Evolutionary conservation across 2,113 vertebrate genomes (phyloP).

Genomic region (Arizona elegans): DNA sequence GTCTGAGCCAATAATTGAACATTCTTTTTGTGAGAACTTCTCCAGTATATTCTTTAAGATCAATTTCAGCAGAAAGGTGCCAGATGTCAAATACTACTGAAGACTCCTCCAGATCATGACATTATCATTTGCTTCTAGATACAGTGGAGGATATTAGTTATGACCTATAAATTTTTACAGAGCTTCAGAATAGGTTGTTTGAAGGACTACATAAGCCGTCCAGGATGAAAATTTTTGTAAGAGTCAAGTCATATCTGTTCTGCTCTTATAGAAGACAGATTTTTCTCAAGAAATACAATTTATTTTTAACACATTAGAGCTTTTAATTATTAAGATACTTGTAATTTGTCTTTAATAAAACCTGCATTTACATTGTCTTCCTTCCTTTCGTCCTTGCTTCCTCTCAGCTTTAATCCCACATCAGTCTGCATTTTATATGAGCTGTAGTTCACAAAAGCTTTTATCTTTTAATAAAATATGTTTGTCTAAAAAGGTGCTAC

Average conservation of each 20-base stretch:
- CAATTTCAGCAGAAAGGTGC: not conserved
- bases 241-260: not conserved
- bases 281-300: not conserved
- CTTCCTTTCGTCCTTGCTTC: not conserved
- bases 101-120: not conserved
- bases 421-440: not conserved
- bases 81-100: not conserved
- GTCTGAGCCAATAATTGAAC: not conserved
- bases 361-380: not conserved
- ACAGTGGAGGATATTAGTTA: not conserved
- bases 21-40: not conserved
- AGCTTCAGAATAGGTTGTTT: not conserved
- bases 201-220: not conserved
- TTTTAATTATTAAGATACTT: not conserved
- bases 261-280: not conserved
- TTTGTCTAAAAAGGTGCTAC: not conserved
- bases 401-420: not conserved
- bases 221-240: not conserved
- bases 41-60: not conserved
- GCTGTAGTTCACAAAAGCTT: not conserved
- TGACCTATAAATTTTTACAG: not conserved
- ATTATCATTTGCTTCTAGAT: not conserved
- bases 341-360: not conserved
- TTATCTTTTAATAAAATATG: not conserved
- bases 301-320: not conserved